Base-by-base conservation (phyloP, 2,113 vertebrate genomes). In the Protobothrops flavoviridis region DNA sequence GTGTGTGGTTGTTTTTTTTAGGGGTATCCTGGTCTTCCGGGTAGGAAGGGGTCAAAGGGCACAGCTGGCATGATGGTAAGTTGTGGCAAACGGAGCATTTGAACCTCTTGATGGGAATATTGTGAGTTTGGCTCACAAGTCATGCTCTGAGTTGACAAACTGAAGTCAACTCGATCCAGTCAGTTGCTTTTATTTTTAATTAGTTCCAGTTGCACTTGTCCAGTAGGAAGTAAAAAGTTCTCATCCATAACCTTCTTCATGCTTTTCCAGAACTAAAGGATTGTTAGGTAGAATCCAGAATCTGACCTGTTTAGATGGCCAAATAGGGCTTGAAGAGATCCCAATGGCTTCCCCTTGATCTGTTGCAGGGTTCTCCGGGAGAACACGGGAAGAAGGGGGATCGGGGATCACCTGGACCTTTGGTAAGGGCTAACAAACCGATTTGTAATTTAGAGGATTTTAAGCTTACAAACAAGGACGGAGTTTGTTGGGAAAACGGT, bases 331-430 rank as follows among this genome's bases (percentile, higher is more conserved):
- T 39, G 55, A 88, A 39, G 20, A 33, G 33, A 69, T 69, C 61
- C 29, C n/a, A 12, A 12, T 1, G 8, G 3, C 4, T 64, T 64
- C 61, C 26, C 29, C 26, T 43, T 91, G 26, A 26, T 91, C 15
- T 69, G 59, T 90, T 15, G 2, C 85, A 99, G 98, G 99, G 99
- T 33, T 91, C 96, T 0, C 21, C 87, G 11, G 98, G 99, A 89
- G 92, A 96, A 0, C 94, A 92, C 0, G 99, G 99, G 64, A 85
- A 64, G 5, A 98, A 97, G 96, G 99, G 98, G 90, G 98, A 99
- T 4, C 2, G 55, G 0, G 98, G 99, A 90, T 97, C 96, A 6
- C 94, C 93, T 0, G 98, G 98, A 11, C 94, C 93, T 0, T 85
- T 5, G 94, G 99, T 99, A 96, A 98, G 98, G 97, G 23, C 64